Evolutionary conservation across 1,140 invertebrate genomes (phyloP), one percentile per base, ranked within the genome.

Genomic region (Penaeus japonicus): DNA sequence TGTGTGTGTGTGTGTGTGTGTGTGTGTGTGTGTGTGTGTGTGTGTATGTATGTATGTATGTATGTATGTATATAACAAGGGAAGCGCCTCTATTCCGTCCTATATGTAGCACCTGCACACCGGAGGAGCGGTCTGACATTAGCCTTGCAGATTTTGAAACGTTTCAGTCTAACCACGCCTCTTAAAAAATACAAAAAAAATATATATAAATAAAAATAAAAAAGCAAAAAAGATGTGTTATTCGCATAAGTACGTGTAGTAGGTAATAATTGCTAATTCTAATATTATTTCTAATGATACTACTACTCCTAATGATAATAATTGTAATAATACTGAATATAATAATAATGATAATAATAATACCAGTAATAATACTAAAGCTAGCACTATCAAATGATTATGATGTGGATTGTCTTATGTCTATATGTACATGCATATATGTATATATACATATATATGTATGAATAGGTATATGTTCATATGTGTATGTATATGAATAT

Each of bases 131-230:
- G 27, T 75, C 47, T 32, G 4, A 79, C 27, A 39, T 53, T 79
- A 24, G 77, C 77, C 77, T 53, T 53, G 35, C 32, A 54, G 77
- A 27, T 53, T 53, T 39, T 10, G 77, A 53, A 79, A 79, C 77
- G 32, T 79, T 79, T 53, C 77, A 79, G 77, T 54, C 77, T 53
- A 79, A 47, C n/a, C 54, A 79, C 22, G 77, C 77, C 77, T 79
- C 39, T 47, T 5, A 53, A 53, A 32, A 22, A 53, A 53, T 20
- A 77, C 47, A 77, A 47, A 77, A 77, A n/a, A 27, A 39, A 39
- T 39, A 22, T 77, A 47, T 77, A 27, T 77, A 20, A 35, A 39
- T 22, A 20, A 77, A 47, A 47, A 47, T 22, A 24, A 39, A 77
- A 32, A 39, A 35, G 75, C 47, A 77, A 47, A 77, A 22, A 32